phyloP scores from a whole-genome alignment of 2,113 vertebrate species.

The Numida meleagris region DNA sequence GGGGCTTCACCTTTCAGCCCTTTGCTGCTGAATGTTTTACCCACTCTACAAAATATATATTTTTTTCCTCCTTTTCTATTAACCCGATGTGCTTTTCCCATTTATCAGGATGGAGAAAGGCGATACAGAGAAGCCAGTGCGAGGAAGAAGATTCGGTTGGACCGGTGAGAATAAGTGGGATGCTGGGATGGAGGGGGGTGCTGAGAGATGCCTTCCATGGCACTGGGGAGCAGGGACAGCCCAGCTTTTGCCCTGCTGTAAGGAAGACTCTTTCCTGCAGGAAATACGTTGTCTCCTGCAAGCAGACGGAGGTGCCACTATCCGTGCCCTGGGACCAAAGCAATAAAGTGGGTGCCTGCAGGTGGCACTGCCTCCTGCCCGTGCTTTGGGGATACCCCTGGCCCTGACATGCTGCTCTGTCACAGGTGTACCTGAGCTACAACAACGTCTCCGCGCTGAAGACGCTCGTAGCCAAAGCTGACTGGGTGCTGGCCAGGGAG shows the following conservation, averaged over 20 bases:
- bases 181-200: accelerated
- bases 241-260: background rate
- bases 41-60: accelerated
- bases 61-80: accelerated
- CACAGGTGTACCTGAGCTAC: conserved; percentile 95
- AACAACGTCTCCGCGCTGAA: conserved; percentile 96
- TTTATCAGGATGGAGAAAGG: conserved; percentile 88
- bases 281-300: conserved; percentile 92
- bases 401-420: background rate
- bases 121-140: conserved; percentile 92
- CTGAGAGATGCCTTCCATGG: background rate
- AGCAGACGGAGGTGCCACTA: conserved; percentile 87
- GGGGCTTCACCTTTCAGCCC: background rate
- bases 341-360: conserved; percentile 84
- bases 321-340: conserved; percentile 96
- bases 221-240: background rate
- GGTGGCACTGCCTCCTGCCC: background rate
- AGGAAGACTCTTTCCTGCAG: conserved; percentile 65
- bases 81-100: background rate
- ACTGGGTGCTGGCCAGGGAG: conserved; percentile 89
- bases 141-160: conserved; percentile 92
- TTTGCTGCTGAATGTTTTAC: background rate
- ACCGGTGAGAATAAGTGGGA: conserved; percentile 78
- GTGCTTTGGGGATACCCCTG: no score
- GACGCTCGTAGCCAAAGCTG: conserved; percentile 85